Percentiles rank a stretch among this genome's conserved stretches.
phyloP scores from a whole-genome alignment of 1,140 invertebrate species.

The Proctacanthus coquilletti region DNA sequence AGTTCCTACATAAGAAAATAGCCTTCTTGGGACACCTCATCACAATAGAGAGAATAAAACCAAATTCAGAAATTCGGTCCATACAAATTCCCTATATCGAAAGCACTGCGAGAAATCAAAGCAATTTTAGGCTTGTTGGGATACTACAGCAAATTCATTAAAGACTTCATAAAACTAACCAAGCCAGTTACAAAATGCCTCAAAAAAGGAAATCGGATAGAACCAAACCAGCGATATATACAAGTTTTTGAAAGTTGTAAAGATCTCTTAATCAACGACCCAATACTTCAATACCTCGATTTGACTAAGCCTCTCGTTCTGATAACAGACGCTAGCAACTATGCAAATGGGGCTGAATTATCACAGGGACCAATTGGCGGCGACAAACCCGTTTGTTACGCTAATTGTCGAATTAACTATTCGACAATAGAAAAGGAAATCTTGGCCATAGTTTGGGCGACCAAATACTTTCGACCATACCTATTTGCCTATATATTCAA shows the following conservation, averaged over 20 bases:
- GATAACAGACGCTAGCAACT: conserved; percentile 14
- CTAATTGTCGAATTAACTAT: conserved; percentile 26
- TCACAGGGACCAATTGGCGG: conserved; percentile 13
- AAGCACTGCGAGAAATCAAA: conserved; percentile 10
- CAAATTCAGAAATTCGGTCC: conserved; percentile 10
- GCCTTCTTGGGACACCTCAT: conserved; percentile 22
- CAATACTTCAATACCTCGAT: conserved; percentile 23
- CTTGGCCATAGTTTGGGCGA: conserved; percentile 23
- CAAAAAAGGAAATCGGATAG: conserved; percentile 2
- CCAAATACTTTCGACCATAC: conserved; percentile 30
- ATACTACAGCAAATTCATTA: conserved; percentile 16
- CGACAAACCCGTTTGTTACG: conserved; percentile 25
- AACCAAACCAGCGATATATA: conserved; percentile 10
- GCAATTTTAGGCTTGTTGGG: conserved; percentile 9
- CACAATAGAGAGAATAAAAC: conserved; percentile 15
- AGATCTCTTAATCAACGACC: conserved; percentile 12
- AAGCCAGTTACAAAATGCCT: conserved; percentile 2
- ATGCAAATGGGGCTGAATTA: conserved; percentile 13
- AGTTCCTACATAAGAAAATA: conserved; percentile 15
- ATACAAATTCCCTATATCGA: conserved; percentile 11
- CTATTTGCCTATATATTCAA: conserved; percentile 20
- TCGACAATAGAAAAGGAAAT: conserved; percentile 22
- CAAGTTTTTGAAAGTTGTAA: conserved; percentile 13
- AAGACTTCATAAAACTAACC: conserved; percentile 10
- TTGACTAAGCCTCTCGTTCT: conserved; percentile 18